Evolutionary conservation across 2,888 invertebrate genomes (phyloP), one percentile per base, ranked within the genome.

Genomic region (Epirrhoe tristata): DNA sequence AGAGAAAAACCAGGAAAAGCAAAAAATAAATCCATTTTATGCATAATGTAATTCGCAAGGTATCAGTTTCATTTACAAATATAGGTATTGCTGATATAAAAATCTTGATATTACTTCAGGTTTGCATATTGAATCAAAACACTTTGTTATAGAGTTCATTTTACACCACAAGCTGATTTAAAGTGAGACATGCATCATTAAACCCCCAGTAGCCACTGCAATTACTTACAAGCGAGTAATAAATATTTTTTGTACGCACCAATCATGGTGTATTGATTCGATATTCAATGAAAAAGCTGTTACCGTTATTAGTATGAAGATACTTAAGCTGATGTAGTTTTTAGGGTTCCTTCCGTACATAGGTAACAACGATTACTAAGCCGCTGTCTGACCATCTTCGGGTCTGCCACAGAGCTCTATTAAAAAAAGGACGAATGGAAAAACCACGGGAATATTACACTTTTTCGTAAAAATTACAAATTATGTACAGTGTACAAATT

Each of bases 191-290:
- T 24, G 10, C 46, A 14, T 17, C 46, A 43, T 32, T 31, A 43
- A 58, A 62, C 58, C 62, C 24, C 58, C 66, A 62, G 70, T 67
- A 74, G 66, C 71, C 52, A 67, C 50, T 67, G 68, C 70, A 73
- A 73, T 72, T 74, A 74, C 72, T 58, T 65, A 71, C 72, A 64
- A 66, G 52, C 43, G 36, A 64, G 70, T 66, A 74, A 73, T 73
- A 70, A 73, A 73, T 69, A 70, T 70, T 70, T 73, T 72, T 74
- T 74, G 69, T 71, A 52, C 24, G 8, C 52, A 12, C 51, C 72
- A 72, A 72, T 74, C 66, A 70, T 65, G 69, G 63, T 61, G 63
- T 69, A 74, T 70, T 70, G 72, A 74, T 69, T 67, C 62, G 67
- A 60, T 67, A 66, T 72, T 73, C 67, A 72, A 69, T 70, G 67